Evolutionary conservation across 2,888 invertebrate species (phyloP).

Genomic region (Pandemis corylana): DNA sequence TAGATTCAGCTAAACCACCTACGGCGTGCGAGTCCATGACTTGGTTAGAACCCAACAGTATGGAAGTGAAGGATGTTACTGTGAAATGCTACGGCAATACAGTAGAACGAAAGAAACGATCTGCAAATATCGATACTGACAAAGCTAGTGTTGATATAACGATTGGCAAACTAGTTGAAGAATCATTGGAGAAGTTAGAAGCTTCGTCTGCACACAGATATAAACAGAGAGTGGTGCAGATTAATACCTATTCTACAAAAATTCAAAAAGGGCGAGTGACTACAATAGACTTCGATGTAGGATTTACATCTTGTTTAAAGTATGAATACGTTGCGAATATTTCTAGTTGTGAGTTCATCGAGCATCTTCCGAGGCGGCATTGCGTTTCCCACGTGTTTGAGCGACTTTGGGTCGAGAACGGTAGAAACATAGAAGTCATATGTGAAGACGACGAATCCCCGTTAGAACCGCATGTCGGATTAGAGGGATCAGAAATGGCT

Average conservation of each 20-base stretch:
- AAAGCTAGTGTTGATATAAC: constrained; percentile 58
- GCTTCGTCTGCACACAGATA: constrained; percentile 67
- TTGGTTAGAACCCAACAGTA: constrained; percentile 60
- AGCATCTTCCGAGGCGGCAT: constrained; percentile 71
- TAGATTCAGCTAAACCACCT: constrained; percentile 53
- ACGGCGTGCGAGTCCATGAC: constrained; percentile 62
- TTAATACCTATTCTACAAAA: constrained; percentile 68
- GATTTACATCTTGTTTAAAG: constrained; percentile 74
- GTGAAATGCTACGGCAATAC: constrained; percentile 51
- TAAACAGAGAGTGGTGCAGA: constrained; percentile 68
- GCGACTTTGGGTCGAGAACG: constrained; percentile 68
- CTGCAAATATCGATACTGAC: constrained; percentile 49
- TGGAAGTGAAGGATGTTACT: constrained; percentile 54
- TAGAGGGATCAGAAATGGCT: constrained; percentile 65
- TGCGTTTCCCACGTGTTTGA: constrained; percentile 70
- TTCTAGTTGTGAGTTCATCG: constrained; percentile 67
- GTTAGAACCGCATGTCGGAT: constrained; percentile 65
- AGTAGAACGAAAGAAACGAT: constrained; percentile 54
- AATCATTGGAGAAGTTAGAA: constrained; percentile 70
- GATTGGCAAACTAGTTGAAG: constrained; percentile 63
- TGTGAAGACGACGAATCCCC: constrained; percentile 72
- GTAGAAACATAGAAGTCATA: constrained; percentile 65
- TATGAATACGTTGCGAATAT: constrained; percentile 71
- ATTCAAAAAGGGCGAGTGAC: constrained; percentile 68
- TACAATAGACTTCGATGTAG: constrained; percentile 75